These are phyloP conservation scores for Lacerta bilineata DNA, from an alignment of 2,797 vertebrate species.

Conservation along the genomic window DNA sequence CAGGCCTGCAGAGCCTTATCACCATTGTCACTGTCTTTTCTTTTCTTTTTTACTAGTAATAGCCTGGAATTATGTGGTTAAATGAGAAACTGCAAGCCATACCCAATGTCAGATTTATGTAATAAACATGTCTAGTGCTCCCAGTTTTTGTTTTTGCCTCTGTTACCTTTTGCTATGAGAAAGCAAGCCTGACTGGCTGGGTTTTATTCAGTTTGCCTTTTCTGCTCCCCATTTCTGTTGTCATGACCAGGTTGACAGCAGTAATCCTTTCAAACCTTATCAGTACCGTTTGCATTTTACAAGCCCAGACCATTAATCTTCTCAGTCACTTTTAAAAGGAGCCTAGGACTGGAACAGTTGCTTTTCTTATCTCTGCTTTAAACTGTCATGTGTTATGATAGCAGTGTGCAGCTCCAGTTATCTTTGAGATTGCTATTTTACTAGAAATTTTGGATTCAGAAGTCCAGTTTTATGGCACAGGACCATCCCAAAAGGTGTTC, in stretches of 20 bases:
- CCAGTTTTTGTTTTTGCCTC: too few relatives aligned
- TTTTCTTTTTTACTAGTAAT: too few relatives aligned
- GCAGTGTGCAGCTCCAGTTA: constrained; percentile 50
- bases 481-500: too few relatives aligned
- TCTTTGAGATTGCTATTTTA: background rate
- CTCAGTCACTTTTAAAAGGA: accelerated
- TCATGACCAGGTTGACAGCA: constrained; percentile 8
- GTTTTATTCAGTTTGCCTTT: constrained; percentile 24
- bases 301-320: background rate
- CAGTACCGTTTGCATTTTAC: background rate
- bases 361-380: constrained; percentile 51
- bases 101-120: too few relatives aligned
- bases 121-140: too few relatives aligned
- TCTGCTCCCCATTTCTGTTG: background rate
- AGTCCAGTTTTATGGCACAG: background rate
- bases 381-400: constrained; percentile 43
- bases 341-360: constrained; percentile 46
- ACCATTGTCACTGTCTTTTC: too few relatives aligned
- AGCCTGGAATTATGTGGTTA: too few relatives aligned
- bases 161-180: background rate
- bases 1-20: too few relatives aligned
- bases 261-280: background rate
- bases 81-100: too few relatives aligned
- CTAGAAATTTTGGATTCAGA: background rate
- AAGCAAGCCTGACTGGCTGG: background rate